Base-by-base conservation (phyloP, 2,113 vertebrate genomes). In the Petrocephalus zakoni region DNA sequence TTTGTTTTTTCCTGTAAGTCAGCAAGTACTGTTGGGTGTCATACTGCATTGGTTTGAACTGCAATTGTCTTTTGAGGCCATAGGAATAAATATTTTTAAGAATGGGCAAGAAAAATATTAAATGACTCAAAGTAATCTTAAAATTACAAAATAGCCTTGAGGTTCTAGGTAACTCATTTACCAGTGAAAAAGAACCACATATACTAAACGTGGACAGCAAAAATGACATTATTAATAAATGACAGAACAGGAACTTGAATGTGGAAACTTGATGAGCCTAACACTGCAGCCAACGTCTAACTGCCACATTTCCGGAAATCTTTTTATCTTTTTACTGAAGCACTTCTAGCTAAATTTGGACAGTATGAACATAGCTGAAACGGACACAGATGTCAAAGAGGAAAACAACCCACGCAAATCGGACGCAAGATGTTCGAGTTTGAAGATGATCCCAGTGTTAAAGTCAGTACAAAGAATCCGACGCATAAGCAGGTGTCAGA, bases 41-140 rank as follows among this genome's bases (percentile, higher is more conserved):
- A 58, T 78, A 87, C 19, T 46, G 51, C 51, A 72, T 88, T 90
- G 72, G 86, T 87, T 89, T 87, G 55, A 17, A 84, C 81, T 87
- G 86, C 42, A 64, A 51, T 42, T 82, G 86, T 89, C 89, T 84
- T 83, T 72, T 88, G n/a, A 58, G 22, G 81, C 58, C 81, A 68
- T 88, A 55, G 46, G 53, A 68, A 88, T 47, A 56, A 37, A 55
- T 47, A 7, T 88, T 89, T 88, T 89, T 88, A 85, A 89, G 22
- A 86, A 51, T 86, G 72, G 15, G 7, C 0, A 37, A 37, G 29
- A 25, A 75, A 75, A 75, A 34, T 29, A 75, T 29, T 4, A 75
- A 17, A 64, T 64, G 58, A 25, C 25, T 64, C 61, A 4, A 78
- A 42, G 34, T 42, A 42, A 29, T 29, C 72, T 78, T 17, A 78